phyloP scores from a whole-genome alignment of 1,140 invertebrate genomes.

The Zaprionus tsacasi region DNA sequence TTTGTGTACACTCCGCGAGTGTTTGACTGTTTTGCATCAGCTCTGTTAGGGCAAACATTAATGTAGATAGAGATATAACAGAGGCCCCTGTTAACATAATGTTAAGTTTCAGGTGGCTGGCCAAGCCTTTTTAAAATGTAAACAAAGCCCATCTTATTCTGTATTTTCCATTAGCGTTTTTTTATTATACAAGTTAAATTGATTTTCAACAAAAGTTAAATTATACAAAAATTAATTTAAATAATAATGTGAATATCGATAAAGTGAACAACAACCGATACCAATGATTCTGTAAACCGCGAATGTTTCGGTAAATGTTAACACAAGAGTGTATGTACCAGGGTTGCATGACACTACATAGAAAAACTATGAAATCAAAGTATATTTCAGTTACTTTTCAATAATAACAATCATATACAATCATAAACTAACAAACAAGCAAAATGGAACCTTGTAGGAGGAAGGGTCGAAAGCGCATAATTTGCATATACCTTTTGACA shows the following conservation, averaged over 20 bases:
- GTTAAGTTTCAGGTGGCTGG: not conserved
- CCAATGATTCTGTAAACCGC: not conserved
- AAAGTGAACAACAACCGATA: not conserved
- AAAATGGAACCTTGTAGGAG: conserved; percentile 28
- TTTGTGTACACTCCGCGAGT: conserved; percentile 52
- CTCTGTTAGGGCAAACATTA: not conserved
- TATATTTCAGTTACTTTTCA: conserved; percentile 8
- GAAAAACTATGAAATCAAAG: conserved; percentile 5
- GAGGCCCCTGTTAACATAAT: not conserved
- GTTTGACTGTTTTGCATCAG: conserved; percentile 28
- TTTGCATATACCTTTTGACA: conserved; percentile 41
- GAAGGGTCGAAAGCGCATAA: conserved; percentile 28
- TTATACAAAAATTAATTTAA: not conserved
- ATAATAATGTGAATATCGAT: not conserved
- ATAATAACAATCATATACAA: not conserved
- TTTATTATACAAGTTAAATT: not conserved
- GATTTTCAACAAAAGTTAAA: not conserved
- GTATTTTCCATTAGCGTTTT: not conserved
- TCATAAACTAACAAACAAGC: not conserved
- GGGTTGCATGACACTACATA: not conserved
- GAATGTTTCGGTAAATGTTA: not conserved
- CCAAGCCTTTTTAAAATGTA: not conserved
- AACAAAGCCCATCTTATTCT: not conserved
- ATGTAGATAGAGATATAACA: not conserved
- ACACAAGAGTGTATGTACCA: not conserved